phyloP scores from a whole-genome alignment of 2,797 vertebrate genomes.

The Anabacerthia variegaticeps region DNA sequence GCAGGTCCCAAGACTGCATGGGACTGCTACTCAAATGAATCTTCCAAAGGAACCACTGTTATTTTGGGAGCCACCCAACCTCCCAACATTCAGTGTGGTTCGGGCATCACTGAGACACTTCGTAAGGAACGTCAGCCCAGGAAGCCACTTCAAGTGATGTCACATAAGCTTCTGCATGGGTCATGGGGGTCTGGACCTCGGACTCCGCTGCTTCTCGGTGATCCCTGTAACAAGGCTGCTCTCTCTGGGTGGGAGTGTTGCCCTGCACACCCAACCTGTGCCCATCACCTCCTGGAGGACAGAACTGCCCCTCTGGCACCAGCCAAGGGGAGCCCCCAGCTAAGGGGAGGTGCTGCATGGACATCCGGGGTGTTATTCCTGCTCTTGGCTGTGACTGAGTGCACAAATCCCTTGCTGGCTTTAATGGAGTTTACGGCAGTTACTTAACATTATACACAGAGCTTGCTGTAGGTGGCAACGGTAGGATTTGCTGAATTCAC shows the following conservation, averaged over 20 bases:
- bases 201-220: neutral
- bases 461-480: neutral
- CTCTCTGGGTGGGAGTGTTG: neutral
- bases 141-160: neutral
- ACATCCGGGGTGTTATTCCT: neutral
- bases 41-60: rapidly evolving
- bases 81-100: neutral
- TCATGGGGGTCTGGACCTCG: neutral
- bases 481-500: constrained; percentile 26
- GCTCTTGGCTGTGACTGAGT: neutral
- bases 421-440: neutral
- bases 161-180: neutral
- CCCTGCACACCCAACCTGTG: rapidly evolving
- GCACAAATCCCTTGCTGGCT: neutral
- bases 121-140: rapidly evolving
- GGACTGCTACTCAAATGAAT: neutral
- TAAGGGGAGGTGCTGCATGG: neutral
- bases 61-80: neutral
- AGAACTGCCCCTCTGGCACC: rapidly evolving
- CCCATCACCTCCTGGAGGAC: rapidly evolving
- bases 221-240: neutral
- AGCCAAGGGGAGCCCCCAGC: no score
- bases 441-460: neutral
- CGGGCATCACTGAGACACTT: rapidly evolving
- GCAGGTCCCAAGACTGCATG: neutral